A percentile compares a stretch with the other conserved stretches of the same genome.
Conservation (phyloP, 2,797 vertebrate species). For the Phalanger gymnotis region DNA sequence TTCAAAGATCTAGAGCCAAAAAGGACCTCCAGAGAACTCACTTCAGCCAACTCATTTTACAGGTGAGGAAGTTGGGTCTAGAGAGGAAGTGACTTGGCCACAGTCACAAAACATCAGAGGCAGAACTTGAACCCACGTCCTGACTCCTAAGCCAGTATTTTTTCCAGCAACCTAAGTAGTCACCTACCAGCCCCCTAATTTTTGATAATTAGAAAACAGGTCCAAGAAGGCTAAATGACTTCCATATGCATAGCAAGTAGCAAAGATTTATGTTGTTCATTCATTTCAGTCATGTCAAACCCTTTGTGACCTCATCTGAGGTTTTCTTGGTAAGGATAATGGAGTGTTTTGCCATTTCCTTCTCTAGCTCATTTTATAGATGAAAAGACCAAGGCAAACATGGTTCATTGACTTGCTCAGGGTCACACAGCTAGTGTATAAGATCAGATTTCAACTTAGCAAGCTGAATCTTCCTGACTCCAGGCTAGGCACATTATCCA, state of each 20-base stretch:
- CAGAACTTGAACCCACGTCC: not conserved
- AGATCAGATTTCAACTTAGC: not conserved
- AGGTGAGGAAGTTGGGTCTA: not conserved
- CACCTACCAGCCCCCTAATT: not conserved
- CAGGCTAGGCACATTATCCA: not conserved
- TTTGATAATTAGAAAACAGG: not conserved
- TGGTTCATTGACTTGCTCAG: not conserved
- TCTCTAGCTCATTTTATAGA: not conserved
- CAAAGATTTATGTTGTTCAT: not conserved
- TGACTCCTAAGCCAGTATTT: not conserved
- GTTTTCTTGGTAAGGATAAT: not conserved
- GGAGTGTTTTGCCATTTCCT: not conserved
- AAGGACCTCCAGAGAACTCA: no score
- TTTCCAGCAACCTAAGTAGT: not conserved
- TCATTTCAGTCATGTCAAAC: not conserved
- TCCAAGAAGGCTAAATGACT: no score
- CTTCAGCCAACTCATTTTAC: not conserved
- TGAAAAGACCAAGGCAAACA: not conserved
- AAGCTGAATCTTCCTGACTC: not conserved
- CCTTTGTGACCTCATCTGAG: not conserved
- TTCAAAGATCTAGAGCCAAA: not conserved
- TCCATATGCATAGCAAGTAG: not conserved
- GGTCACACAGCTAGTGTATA: not conserved
- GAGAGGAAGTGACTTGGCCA: not conserved
- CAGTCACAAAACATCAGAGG: not conserved